Base-by-base conservation (phyloP, 2,888 invertebrate genomes). In the Ctenicera cuprea region DNA sequence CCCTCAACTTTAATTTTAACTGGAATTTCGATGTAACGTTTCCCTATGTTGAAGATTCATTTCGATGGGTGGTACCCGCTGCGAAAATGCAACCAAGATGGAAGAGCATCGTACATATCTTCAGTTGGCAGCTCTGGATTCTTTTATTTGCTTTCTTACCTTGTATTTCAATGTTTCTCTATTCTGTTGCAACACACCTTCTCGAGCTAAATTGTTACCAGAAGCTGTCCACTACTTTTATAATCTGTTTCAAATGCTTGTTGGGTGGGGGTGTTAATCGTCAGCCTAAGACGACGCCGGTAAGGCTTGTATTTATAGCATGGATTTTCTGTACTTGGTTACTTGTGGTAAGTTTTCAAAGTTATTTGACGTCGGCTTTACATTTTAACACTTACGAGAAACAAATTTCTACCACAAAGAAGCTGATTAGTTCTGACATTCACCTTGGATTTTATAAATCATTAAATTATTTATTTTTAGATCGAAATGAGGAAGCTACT, bases 321-420 rank as follows among this genome's bases (percentile, higher is more conserved):
- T 64, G 22, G 50, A 30, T 50, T 0, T 18, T 18, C 7, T 26
- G 11, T 2, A 11, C 9, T 20, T 48, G 48, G 48, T 22, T 48
- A 11, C 7, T 48, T 18, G 12, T 20, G 1, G 9, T 20, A 7
- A 37, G n/a, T 3, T 64, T 48, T 33, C 64, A 64, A 50, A 50
- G 64, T 8, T 30, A 64, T 14, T 18, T 64, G 33, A 48, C 37
- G 7, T 12, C 16, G 9, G 50, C 33, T 9, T 26, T 64, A 7
- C 48, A 64, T 64, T 48, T 64, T 33, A 33, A 48, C 50, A 33
- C 18, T 48, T 64, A 37, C n/a, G 64, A 50, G 3, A 48, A 50
- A 37, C 64, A 43, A 33, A 50, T 64, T 37, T 45, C 64, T 0
- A 64, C 48, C 9, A 3, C 16, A 37, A 3, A 20, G 11, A 50